phyloP scores from a whole-genome alignment of 2,797 vertebrate species.

The Catostomus latipinnis region DNA sequence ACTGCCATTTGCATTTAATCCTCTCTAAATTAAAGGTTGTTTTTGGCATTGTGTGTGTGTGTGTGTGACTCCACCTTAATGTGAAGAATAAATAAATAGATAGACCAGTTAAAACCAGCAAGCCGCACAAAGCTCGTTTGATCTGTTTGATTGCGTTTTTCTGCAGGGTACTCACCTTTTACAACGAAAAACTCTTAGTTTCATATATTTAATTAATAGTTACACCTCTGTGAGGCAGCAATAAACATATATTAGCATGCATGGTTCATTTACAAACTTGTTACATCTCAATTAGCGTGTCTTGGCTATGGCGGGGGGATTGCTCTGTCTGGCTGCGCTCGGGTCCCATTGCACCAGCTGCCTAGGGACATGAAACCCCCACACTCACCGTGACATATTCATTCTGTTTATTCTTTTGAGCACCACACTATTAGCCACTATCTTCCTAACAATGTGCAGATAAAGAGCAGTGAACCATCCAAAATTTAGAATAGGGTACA shows the following conservation, averaged over 20 bases:
- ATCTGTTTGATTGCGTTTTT: too few species aligned
- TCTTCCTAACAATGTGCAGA: slow-evolving; percentile 4
- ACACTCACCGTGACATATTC: slow-evolving; percentile 50
- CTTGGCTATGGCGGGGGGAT: slow-evolving; percentile 39
- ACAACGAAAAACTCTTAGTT: not conserved
- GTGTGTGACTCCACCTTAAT: slow-evolving; percentile 12
- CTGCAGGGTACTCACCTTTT: not conserved
- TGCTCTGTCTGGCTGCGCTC: slow-evolving; percentile 54
- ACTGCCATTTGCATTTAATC: slow-evolving; percentile 55
- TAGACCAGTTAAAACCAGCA: not conserved
- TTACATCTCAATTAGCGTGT: slow-evolving; percentile 62
- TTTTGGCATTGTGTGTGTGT: slow-evolving; percentile 30
- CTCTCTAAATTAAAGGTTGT: slow-evolving; percentile 57
- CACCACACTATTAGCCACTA: slow-evolving; percentile 7
- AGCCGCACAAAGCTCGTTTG: too few species aligned
- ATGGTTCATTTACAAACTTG: slow-evolving; percentile 49
- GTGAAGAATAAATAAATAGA: too few species aligned
- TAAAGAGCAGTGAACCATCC: not conserved
- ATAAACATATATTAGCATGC: slow-evolving; percentile 28
- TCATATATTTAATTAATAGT: slow-evolving; percentile 23
- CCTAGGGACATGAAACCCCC: slow-evolving; percentile 51
- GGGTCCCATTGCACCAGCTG: slow-evolving; percentile 59
- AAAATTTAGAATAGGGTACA: slow-evolving; percentile 15
- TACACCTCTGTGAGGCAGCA: slow-evolving; percentile 26
- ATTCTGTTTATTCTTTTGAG: slow-evolving; percentile 41